phyloP scores from a whole-genome alignment of 2,113 vertebrate genomes.

The Anolis sagrei region DNA sequence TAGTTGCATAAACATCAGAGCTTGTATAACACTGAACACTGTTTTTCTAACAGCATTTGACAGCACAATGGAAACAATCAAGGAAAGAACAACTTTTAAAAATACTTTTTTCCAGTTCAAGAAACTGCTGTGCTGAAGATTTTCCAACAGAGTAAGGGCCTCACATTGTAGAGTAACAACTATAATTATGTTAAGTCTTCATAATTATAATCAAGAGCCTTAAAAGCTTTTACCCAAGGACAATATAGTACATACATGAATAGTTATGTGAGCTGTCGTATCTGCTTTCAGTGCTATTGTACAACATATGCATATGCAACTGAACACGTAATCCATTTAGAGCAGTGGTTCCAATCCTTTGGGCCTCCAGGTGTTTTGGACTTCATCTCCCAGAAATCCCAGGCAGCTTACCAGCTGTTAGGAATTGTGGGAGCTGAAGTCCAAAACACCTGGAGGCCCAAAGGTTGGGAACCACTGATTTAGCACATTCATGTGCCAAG shows the following conservation, averaged over 20 bases:
- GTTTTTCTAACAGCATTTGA: not conserved
- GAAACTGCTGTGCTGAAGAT: not conserved
- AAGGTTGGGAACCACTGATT: too few relatives aligned
- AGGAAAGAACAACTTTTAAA: not conserved
- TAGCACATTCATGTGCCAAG: not conserved
- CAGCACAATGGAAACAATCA: not conserved
- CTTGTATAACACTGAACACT: not conserved
- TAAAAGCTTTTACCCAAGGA: not conserved
- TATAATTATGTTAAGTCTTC: not conserved
- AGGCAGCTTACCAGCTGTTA: too few relatives aligned
- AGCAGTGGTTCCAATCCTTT: too few relatives aligned
- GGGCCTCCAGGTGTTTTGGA: too few relatives aligned
- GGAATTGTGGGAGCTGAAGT: too few relatives aligned
- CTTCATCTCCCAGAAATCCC: too few relatives aligned
- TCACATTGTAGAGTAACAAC: not conserved
- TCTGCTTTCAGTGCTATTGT: not conserved
- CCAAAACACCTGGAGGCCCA: too few relatives aligned
- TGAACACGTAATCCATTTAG: not conserved
- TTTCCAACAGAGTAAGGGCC: not conserved
- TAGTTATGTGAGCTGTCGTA: not conserved
- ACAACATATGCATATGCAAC: not conserved
- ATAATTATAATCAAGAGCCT: not conserved
- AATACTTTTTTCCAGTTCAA: conserved; percentile 7
- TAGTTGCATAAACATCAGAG: not conserved
- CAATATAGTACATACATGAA: not conserved